phyloP scores from a whole-genome alignment of 1,140 invertebrate genomes.

The Neodiprion fabricii region DNA sequence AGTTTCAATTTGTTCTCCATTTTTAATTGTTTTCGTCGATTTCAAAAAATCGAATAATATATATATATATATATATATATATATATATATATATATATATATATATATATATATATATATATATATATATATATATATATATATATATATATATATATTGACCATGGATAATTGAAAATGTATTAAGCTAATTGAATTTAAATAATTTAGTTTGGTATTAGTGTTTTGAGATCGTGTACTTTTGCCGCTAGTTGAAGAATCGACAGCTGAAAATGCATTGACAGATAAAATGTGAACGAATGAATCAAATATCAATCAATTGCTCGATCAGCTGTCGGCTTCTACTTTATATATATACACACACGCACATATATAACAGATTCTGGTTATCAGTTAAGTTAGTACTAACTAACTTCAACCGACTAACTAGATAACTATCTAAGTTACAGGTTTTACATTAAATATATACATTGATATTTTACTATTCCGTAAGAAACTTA shows the following conservation, averaged over 20 bases:
- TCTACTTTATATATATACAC: background rate
- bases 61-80: background rate
- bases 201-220: conserved; percentile 50
- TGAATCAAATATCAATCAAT: background rate
- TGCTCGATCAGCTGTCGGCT: background rate
- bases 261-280: conserved; percentile 9
- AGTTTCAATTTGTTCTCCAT: no score
- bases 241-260: conserved; percentile 10
- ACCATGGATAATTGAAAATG: background rate
- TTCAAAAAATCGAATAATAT: no score
- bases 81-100: background rate
- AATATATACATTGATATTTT: conserved; percentile 5
- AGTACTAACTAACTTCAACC: background rate
- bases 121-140: no score
- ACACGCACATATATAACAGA: background rate
- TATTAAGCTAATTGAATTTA: conserved; percentile 35
- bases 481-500: conserved; percentile 36
- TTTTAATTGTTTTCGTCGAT: no score
- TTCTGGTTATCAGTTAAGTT: background rate
- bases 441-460: background rate
- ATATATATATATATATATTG: background rate
- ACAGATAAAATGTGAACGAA: background rate
- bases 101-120: no score
- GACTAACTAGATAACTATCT: conserved; percentile 1
- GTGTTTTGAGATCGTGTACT: conserved; percentile 48